A percentile compares a stretch with the other conserved stretches of the same genome.
Conservation (phyloP, 2,888 invertebrate genomes). For the Clanis bilineata region DNA sequence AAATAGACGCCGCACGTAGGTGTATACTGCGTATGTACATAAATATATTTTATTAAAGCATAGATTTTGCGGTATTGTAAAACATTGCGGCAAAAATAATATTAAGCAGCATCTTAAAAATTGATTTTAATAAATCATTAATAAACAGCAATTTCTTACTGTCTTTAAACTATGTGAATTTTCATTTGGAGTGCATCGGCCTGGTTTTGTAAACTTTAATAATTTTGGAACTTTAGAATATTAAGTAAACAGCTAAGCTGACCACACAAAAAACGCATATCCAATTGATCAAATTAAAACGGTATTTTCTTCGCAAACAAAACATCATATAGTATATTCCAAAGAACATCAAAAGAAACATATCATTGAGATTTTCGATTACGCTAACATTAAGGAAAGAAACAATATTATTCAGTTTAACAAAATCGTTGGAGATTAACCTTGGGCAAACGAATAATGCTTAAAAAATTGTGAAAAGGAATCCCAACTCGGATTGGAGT, state of each 20-base stretch:
- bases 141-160: no score
- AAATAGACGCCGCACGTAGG: neutral
- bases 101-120: no score
- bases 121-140: no score
- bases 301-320: neutral
- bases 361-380: neutral
- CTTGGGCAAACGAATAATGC: constrained; percentile 16
- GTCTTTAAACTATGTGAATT: no score
- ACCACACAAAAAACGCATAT: neutral
- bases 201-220: no score
- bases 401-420: neutral
- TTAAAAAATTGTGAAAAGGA: constrained; percentile 13
- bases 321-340: neutral
- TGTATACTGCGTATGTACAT: no score
- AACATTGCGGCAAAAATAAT: no score
- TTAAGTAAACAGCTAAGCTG: no score
- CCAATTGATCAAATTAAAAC: neutral
- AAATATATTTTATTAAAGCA: no score
- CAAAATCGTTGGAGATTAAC: constrained; percentile 4
- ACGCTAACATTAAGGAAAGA: neutral
- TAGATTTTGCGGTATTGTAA: no score
- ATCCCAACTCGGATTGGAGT: constrained; percentile 16
- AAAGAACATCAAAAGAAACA: neutral
- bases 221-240: no score
- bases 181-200: no score